These are phyloP conservation scores for Pocillopora damicornis DNA, from an alignment of 64 coral and sea anemone species.

Conservation along the genomic window DNA sequence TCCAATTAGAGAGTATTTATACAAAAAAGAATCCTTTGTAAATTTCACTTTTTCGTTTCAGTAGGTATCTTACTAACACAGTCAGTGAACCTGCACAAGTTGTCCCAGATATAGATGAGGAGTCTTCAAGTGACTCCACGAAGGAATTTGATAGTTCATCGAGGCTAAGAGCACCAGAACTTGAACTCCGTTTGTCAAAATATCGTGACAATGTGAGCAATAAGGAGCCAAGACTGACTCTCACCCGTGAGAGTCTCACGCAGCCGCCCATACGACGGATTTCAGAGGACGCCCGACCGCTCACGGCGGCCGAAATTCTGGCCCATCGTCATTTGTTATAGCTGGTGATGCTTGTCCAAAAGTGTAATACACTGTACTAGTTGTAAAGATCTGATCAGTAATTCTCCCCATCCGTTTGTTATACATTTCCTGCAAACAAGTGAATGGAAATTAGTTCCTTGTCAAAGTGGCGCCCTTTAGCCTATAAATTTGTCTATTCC, in stretches of 20 bases:
- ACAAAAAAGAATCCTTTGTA: neutral
- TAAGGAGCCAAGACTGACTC: conserved; percentile 67
- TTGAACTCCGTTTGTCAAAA: conserved; percentile 86
- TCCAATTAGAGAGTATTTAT: neutral
- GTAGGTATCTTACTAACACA: conserved; percentile 76
- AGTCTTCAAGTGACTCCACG: conserved; percentile 34
- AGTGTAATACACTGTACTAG: neutral
- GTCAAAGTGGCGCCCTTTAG: no score
- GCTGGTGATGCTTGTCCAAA: neutral
- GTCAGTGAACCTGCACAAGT: conserved; percentile 74
- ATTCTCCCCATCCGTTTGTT: no score
- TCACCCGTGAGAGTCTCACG: conserved; percentile 55
- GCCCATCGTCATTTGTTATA: conserved; percentile 84
- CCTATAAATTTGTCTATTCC: no score
- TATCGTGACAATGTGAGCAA: conserved; percentile 70
- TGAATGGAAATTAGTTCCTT: no score
- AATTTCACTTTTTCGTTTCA: neutral
- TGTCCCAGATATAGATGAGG: conserved; percentile 78
- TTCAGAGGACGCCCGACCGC: conserved; percentile 69
- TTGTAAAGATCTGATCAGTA: no score
- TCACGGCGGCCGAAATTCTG: conserved; percentile 89
- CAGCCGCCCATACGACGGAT: conserved; percentile 89
- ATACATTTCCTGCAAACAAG: no score
- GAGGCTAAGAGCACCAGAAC: conserved; percentile 50
- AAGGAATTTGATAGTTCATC: conserved; percentile 34